Base-by-base conservation (phyloP, 1,140 invertebrate genomes). In the Zaprionus ornatus region DNA sequence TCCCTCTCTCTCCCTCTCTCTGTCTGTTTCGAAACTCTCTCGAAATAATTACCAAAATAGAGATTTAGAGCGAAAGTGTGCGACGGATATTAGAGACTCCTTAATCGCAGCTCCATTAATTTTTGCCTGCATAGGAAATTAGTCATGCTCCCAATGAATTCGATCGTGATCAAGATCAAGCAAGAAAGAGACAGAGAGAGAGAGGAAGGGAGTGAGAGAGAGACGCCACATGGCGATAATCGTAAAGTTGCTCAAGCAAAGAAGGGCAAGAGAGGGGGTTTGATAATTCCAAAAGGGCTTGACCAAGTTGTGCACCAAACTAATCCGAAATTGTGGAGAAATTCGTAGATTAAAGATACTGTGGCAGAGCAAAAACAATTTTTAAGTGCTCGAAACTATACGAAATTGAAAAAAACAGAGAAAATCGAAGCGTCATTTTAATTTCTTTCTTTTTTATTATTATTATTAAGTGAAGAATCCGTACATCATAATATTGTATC, bases 21-120 rank as follows among this genome's bases (percentile, higher is more conserved):
- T 77, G 45, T 66, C 29, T 78, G 57, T 69, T 48, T 63, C 57
- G 7, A 42, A 63, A 61, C 6, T 59, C 50, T 48, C 45, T 50
- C 32, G 61, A 75, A 80, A 80, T 80, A 80, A 80, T 80, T 65
- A 78, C 78, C 45, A 23, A 50, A 66, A 35, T 17, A 48, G 25
- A 19, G 32, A 12, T 21, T 23, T 52, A 42, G 65, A 84, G 83
- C 83, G 83, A 86, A 86, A 86, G 83, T 86, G 83, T 72, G 66
- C 55, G 37, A 10, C 21, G 64, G 21, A 19, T 77, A 81, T 76
- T 79, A 63, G 70, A 63, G 56, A 65, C 71, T 75, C 60, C 82
- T 66, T 69, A 78, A 75, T 45, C 40, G 40, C n/a, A 45, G 40
- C 40, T 45, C 82, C 55, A 78, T 78, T 85, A 68, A 72, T 67